Evolutionary conservation across 1,140 invertebrate genomes (phyloP).

Genomic region (Batillaria attramentaria): DNA sequence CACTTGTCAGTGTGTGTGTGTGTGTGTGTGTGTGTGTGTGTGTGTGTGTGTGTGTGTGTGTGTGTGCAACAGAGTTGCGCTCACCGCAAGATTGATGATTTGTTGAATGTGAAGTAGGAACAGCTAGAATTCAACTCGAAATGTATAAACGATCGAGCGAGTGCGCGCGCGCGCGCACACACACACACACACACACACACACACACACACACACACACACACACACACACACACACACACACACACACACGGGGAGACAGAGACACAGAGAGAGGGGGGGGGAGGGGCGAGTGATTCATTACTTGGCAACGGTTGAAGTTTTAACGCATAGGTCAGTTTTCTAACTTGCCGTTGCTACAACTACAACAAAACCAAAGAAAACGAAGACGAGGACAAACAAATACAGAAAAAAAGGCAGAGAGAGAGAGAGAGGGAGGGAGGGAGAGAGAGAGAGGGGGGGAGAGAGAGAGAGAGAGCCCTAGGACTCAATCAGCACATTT

Average conservation of each 20-base stretch:
- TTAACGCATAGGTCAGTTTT: too few species aligned
- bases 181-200: conserved; percentile 10
- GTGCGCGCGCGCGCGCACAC: conserved; percentile 2
- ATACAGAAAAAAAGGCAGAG: neutral
- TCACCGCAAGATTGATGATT: too few species aligned
- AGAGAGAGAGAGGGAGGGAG: neutral
- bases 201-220: conserved; percentile 18
- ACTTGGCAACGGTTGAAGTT: neutral
- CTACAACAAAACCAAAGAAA: neutral
- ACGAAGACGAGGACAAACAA: neutral
- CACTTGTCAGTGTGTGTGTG: too few species aligned
- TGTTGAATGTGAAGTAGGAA: too few species aligned
- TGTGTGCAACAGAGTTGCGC: neutral
- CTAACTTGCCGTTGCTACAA: too few species aligned
- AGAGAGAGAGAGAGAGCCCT: neutral
- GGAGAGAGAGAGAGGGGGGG: neutral
- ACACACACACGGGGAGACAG: neutral
- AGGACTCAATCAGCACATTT: neutral
- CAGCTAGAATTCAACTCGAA: too few species aligned
- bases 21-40: conserved; percentile 1
- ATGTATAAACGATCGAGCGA: too few species aligned
- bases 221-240: conserved; percentile 10
- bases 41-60: neutral
- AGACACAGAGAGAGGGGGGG: neutral
- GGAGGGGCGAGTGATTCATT: neutral